Percentiles rank a stretch among this genome's conserved stretches.
Evolutionary conservation across 2,888 invertebrate genomes (phyloP).

Genomic region (Mylabris sibirica): DNA sequence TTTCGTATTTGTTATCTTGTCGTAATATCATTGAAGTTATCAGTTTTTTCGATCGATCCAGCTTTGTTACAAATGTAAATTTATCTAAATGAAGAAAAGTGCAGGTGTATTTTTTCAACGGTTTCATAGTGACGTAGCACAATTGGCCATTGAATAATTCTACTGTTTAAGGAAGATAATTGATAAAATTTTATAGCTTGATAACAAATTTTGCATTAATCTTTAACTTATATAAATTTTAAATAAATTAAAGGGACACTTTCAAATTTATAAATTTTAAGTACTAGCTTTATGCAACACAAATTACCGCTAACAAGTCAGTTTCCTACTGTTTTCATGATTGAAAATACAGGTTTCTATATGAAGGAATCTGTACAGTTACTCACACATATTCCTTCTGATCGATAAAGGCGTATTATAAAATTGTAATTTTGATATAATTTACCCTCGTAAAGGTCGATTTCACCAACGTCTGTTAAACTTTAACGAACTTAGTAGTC

Average conservation of each 20-base stretch:
- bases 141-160: conserved; percentile 4
- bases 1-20: conserved; percentile 19
- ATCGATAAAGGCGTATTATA: too few relatives aligned
- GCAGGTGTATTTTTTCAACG: conserved; percentile 31
- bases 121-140: conserved; percentile 32
- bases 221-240: too few relatives aligned
- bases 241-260: too few relatives aligned
- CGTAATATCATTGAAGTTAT: conserved; percentile 25
- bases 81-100: conserved; percentile 36
- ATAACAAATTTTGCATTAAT: too few relatives aligned
- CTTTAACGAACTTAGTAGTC: too few relatives aligned
- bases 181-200: too few relatives aligned
- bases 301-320: background rate
- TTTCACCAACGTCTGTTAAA: too few relatives aligned
- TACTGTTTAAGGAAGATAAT: background rate
- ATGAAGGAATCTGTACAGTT: background rate
- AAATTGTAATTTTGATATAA: too few relatives aligned
- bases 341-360: background rate
- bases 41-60: conserved; percentile 27
- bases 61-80: conserved; percentile 37
- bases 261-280: background rate
- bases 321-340: background rate
- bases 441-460: too few relatives aligned
- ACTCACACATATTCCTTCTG: too few relatives aligned
- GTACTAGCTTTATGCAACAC: background rate